Evolutionary conservation across 2,113 vertebrate genomes (phyloP), one percentile per base, ranked within the genome.

Genomic region (Genyomyrus donnyi): DNA sequence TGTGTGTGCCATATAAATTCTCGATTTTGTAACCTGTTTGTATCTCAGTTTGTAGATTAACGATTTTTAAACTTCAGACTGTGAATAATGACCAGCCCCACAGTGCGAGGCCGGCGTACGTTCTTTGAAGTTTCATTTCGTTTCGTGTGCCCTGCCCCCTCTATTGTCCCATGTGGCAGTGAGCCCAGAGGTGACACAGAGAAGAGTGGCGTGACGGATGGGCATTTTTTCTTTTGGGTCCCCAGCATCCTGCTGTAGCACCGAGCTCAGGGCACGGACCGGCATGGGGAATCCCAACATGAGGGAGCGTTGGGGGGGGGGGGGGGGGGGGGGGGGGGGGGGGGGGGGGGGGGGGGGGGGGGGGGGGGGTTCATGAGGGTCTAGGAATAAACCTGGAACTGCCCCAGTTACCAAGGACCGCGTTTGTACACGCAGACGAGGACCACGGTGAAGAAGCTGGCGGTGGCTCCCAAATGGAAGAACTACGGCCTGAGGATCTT

Each of bases 391-490:
- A 15, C 80, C 17, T 9, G 19, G 1, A 84, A 19, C 19, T 46
- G 11, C 31, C 70, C 11, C 70, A 77, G 45, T 84, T 84, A 46
- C 45, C 9, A 17, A 39, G 15, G 24, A 27, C 31, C 48, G n/a
- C 5, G 6, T 45, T 92, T 50, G 85, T 52, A 0, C 35, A 13
- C 8, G 0, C 95, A 99, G 98, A 97, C 95, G 0, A 97, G 98
- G 91, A 99, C 98, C 89, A 97, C 96, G 0, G 95, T 99, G 93
- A 98, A 96, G 95, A 99, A 99, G 94, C 91, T 99, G 93, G 98
- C 98, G 0, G 98, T 99, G 91, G 98, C 98, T 10, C 98, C 98
- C 70, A 99, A 98, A 92, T 99, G 98, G 98, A 99, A 98, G 93
- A 99, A 99, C 94, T 99, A 99, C 0, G 98, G 98, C 45, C 95